phyloP scores from a whole-genome alignment of 2,113 vertebrate species.

The Zapus hudsonius region DNA sequence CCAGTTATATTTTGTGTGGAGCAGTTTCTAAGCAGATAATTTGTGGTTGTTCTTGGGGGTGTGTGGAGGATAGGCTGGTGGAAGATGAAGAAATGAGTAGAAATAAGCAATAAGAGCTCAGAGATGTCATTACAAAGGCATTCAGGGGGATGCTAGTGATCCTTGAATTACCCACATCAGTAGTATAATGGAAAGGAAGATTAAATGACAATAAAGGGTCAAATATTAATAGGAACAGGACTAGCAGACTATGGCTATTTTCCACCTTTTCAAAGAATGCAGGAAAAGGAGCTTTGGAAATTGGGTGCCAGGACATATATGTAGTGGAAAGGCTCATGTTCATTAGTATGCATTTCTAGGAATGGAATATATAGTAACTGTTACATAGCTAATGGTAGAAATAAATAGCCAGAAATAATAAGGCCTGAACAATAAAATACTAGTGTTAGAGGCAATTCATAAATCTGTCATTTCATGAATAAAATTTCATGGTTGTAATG shows the following conservation, averaged over 20 bases:
- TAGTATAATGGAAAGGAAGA: background rate
- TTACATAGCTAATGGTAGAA: background rate
- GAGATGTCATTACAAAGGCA: background rate
- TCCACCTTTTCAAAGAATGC: background rate
- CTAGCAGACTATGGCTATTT: background rate
- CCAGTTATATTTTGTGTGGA: background rate
- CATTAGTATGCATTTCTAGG: background rate
- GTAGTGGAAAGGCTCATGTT: background rate
- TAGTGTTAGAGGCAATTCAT: background rate
- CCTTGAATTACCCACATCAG: background rate
- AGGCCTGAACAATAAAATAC: slow-evolving; percentile 10
- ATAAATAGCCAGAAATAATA: slow-evolving; percentile 33
- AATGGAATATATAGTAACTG: background rate
- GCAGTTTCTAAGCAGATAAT: background rate
- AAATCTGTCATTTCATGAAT: slow-evolving; percentile 55
- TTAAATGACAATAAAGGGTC: background rate
- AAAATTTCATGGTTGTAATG: slow-evolving; percentile 47
- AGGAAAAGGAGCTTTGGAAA: background rate
- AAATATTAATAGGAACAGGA: background rate
- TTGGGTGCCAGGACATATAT: background rate
- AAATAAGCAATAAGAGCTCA: background rate
- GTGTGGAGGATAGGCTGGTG: accelerated
- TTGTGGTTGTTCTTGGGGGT: background rate
- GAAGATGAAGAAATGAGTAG: background rate
- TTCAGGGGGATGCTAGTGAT: background rate